Evolutionary conservation across 2,797 vertebrate species (phyloP).

Genomic region (Otolemur crassicaudatus): DNA sequence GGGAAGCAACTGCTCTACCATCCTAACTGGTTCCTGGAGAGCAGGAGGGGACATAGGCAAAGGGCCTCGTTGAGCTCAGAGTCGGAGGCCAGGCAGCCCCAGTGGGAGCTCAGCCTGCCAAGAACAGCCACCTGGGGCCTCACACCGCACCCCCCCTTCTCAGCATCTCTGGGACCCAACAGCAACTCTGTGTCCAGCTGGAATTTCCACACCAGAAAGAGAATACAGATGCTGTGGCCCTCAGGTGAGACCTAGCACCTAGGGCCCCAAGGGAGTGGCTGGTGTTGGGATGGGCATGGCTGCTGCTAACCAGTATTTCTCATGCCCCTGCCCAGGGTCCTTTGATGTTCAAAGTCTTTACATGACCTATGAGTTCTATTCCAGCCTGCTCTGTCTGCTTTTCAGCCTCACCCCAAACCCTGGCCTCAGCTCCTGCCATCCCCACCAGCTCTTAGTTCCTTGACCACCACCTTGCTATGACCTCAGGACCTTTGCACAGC

Average conservation of each 20-base stretch:
- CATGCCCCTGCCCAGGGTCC: not conserved
- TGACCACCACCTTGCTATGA: not conserved
- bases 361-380: fast-evolving
- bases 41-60: not conserved
- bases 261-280: not conserved
- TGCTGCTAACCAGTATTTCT: not conserved
- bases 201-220: slow-evolving; percentile 76
- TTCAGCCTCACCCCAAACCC: not conserved
- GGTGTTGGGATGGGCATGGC: not conserved
- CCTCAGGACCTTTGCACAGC: slow-evolving; percentile 5
- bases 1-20: not conserved
- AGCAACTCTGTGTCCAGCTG: slow-evolving; percentile 74
- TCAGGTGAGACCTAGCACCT: slow-evolving; percentile 78
- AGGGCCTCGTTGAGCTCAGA: not conserved
- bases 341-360: not conserved
- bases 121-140: fast-evolving
- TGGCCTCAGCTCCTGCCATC: not conserved
- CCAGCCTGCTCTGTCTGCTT: not conserved
- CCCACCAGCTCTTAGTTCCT: not conserved
- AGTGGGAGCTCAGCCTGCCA: not conserved
- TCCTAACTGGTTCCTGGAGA: not conserved
- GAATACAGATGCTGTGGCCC: slow-evolving; percentile 60
- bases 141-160: not conserved
- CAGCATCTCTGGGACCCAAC: slow-evolving; percentile 79
- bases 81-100: fast-evolving